Evolutionary conservation across 2,888 invertebrate genomes (phyloP).

Genomic region (Calameuta pallipes): DNA sequence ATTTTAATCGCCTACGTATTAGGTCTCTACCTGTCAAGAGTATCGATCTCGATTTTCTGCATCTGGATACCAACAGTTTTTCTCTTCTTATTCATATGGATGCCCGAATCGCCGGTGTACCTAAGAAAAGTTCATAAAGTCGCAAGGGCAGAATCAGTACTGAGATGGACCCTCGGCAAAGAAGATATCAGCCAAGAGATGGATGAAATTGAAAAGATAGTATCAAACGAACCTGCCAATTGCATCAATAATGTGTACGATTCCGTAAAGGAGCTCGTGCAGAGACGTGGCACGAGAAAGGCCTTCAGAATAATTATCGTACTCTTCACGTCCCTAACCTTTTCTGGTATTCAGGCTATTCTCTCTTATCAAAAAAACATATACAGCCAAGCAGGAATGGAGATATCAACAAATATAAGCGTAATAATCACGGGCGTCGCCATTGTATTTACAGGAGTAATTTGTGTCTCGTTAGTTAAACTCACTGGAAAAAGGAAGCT

Average conservation of each 20-base stretch:
- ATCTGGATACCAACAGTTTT: conserved; percentile 50
- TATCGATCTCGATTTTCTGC: conserved; percentile 51
- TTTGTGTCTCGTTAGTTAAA: conserved; percentile 55
- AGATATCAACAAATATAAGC: conserved; percentile 51
- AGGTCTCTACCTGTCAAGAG: conserved; percentile 43
- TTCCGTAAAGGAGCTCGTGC: not conserved
- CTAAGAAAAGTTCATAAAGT: conserved; percentile 54
- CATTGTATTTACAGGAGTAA: conserved; percentile 52
- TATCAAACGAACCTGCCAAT: conserved; percentile 44
- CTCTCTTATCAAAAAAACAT: conserved; percentile 58
- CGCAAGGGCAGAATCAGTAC: conserved; percentile 49
- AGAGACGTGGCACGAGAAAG: conserved; percentile 22
- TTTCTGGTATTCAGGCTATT: conserved; percentile 57
- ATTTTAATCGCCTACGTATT: conserved; percentile 49
- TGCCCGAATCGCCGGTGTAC: conserved; percentile 60
- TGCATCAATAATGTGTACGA: not conserved
- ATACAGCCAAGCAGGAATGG: conserved; percentile 52
- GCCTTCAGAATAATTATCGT: conserved; percentile 55
- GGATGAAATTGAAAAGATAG: conserved; percentile 59
- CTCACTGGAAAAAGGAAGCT: conserved; percentile 54
- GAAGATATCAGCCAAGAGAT: conserved; percentile 56
- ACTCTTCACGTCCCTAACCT: conserved; percentile 49
- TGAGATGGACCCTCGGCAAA: conserved; percentile 57
- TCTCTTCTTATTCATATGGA: conserved; percentile 53
- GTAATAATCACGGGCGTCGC: conserved; percentile 53